These are phyloP conservation scores for Anodontia alba DNA, from an alignment of 2,888 invertebrate genomes.

Conservation along the genomic window DNA sequence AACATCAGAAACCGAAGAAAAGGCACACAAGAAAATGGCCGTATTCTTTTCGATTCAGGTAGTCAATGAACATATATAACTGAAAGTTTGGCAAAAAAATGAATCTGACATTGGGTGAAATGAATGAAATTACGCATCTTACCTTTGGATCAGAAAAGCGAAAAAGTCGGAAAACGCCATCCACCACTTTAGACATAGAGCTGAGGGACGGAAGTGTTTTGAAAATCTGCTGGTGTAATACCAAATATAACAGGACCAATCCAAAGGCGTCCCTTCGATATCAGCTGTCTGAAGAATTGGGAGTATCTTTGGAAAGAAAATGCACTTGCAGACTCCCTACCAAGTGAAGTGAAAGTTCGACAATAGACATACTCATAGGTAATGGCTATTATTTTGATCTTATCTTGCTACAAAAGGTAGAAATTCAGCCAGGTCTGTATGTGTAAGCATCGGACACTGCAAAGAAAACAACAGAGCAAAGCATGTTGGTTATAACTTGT, in stretches of 20 bases:
- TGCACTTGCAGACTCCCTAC: slow-evolving; percentile 9
- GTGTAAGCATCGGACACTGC: not conserved
- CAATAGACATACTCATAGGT: slow-evolving; percentile 16
- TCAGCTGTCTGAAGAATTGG: not conserved
- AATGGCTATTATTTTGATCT: slow-evolving; percentile 27
- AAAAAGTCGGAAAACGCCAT: not conserved
- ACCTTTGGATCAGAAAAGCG: slow-evolving; percentile 13
- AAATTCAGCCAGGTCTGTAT: slow-evolving; percentile 18
- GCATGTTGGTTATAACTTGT: slow-evolving; percentile 12
- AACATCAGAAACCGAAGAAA: slow-evolving; percentile 20
- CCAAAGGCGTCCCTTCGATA: not conserved
- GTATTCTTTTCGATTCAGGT: slow-evolving; percentile 30
- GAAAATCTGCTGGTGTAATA: slow-evolving; percentile 9
- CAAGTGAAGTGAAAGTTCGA: slow-evolving; percentile 7
- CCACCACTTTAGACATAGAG: slow-evolving; percentile 1
- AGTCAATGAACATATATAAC: slow-evolving; percentile 34
- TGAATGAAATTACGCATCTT: not conserved
- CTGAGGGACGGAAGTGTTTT: slow-evolving; percentile 14
- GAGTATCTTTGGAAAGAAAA: not conserved
- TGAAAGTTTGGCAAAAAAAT: slow-evolving; percentile 10
- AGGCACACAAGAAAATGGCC: not conserved
- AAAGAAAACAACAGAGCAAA: not conserved
- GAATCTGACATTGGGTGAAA: not conserved
- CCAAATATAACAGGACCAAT: slow-evolving; percentile 18
- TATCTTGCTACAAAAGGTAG: not conserved